These are phyloP conservation scores for Eupithecia exiguata DNA, from an alignment of 2,888 invertebrate species.

Conservation along the genomic window DNA sequence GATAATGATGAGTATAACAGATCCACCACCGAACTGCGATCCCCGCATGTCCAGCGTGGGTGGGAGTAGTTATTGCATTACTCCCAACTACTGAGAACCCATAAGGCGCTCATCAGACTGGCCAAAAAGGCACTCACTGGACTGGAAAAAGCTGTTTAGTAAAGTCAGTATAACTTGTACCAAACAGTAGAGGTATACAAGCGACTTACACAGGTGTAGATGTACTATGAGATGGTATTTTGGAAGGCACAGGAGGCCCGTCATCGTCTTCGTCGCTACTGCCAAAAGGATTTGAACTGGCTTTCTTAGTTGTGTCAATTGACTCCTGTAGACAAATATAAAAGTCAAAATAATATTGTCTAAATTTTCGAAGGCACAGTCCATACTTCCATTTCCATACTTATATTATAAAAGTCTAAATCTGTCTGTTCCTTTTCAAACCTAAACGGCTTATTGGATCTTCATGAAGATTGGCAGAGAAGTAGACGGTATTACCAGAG, in stretches of 20 bases:
- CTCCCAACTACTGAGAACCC: neutral
- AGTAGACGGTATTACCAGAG: neutral
- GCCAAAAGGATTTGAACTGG: slow-evolving; percentile 87
- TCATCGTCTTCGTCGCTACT: slow-evolving; percentile 86
- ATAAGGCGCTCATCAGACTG: neutral
- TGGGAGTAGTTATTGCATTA: neutral
- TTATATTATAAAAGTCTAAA: neutral
- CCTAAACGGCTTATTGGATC: neutral
- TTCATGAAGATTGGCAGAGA: neutral
- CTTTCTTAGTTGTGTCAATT: slow-evolving; percentile 58
- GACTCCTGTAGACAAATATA: slow-evolving; percentile 28
- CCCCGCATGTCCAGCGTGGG: neutral
- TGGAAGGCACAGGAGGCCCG: slow-evolving; percentile 65
- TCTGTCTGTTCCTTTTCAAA: neutral
- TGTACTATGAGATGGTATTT: slow-evolving; percentile 50
- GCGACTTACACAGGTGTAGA: slow-evolving; percentile 65
- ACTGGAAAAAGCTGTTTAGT: neutral
- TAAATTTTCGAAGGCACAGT: neutral
- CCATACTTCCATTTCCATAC: neutral
- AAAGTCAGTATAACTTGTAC: neutral
- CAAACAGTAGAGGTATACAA: neutral
- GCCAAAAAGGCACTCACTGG: too few relatives aligned
- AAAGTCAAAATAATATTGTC: neutral
- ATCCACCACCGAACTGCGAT: neutral
- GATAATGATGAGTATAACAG: too few relatives aligned